phyloP scores from a whole-genome alignment of 37 sponge, comb jelly and placozoan species.

The Petrosia ficiformis region DNA sequence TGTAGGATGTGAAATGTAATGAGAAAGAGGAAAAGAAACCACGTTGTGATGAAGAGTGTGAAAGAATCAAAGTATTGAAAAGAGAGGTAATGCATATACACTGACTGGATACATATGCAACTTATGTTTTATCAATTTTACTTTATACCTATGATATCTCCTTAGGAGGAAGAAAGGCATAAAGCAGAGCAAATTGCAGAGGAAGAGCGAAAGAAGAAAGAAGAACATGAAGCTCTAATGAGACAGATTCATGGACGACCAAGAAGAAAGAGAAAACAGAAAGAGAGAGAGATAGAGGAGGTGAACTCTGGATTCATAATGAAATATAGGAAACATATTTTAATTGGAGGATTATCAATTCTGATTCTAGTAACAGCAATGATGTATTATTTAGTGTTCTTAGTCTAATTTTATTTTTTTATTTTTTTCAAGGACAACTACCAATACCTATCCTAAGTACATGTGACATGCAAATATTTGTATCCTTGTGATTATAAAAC shows the following conservation, averaged over 20 bases:
- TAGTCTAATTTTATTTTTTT: too few relatives aligned
- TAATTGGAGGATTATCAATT: too few relatives aligned
- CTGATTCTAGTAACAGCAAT: too few relatives aligned
- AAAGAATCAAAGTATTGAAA: conserved; percentile 11
- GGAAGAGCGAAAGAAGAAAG: conserved; percentile 22
- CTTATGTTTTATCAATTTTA: too few relatives aligned
- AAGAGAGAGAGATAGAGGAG: conserved; percentile 27
- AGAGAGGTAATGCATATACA: conserved; percentile 24
- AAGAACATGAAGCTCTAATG: conserved; percentile 21
- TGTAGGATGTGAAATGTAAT: conserved; percentile 51
- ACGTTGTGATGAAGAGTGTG: conserved; percentile 53
- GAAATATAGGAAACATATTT: too few relatives aligned
- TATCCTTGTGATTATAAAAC: too few relatives aligned
- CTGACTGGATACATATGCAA: neutral
- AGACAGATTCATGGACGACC: conserved; percentile 26
- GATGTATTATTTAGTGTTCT: too few relatives aligned
- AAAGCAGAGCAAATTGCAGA: conserved; percentile 1
- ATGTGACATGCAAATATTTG: too few relatives aligned
- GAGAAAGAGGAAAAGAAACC: conserved; percentile 12
- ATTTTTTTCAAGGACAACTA: too few relatives aligned
- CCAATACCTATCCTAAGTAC: too few relatives aligned
- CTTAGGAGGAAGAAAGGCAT: conserved; percentile 6
- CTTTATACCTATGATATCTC: neutral
- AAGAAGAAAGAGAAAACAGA: conserved; percentile 9
- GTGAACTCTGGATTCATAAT: too few relatives aligned